Evolutionary conservation across 2,797 vertebrate species (phyloP), one percentile per base, ranked within the genome.

Genomic region (Fringilla coelebs): DNA sequence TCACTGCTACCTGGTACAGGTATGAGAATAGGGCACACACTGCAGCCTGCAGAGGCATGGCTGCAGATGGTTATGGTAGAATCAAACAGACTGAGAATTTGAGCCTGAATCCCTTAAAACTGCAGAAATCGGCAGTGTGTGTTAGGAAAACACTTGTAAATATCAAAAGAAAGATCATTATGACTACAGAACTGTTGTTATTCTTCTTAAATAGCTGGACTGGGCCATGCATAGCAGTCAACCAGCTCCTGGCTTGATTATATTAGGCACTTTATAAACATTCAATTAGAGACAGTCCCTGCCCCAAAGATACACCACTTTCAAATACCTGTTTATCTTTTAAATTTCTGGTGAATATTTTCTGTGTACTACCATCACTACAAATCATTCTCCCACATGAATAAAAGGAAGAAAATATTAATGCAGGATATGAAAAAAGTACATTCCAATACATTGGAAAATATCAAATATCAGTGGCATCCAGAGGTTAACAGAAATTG

Each of bases 151-250:
- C 54, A 63, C 29, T 89, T 77, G 26, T 40, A 92, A 93, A 76
- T 91, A 94, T 68, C 36, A 85, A 63, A 91, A 90, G 48, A 49
- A 79, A 89, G 45, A 89, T 40, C 45, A 88, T 74, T 89, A 41
- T 88, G 72, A 90, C 61, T 74, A 41, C 41, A 77, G 67, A 94
- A 89, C 10, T 68, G 43, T 63, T 65, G 21, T 83, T 88, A 65
- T 28, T 93, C 49, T 77, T 86, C 55, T 77, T 89, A 93, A 92
- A 93, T 91, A 88, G 88, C 81, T 95, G 85, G 75, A 67, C 72
- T 77, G 61, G 48, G 89, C 43, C 79, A 73, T 78, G 66, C 65
- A 67, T 65, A 91, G 49, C 38, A 88, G 49, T 38, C 82, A 86
- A 75, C 36, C 36, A 90, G 43, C 29, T 93, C 51, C 77, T 62